phyloP scores from a whole-genome alignment of 2,888 invertebrate genomes.

The Myathropa florea region DNA sequence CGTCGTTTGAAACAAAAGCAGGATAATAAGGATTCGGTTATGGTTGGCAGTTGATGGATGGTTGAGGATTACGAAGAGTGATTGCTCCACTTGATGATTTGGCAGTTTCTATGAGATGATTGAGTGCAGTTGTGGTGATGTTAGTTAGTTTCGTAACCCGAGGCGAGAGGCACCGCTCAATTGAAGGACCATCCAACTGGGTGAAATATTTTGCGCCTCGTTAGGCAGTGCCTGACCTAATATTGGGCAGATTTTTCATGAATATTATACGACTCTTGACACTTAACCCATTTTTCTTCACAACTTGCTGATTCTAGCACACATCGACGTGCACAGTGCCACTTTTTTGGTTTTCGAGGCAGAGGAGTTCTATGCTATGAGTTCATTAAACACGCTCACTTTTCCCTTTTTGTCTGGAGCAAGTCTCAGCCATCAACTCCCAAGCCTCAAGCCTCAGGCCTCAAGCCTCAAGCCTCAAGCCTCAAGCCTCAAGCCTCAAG shows the following conservation, averaged over 20 bases:
- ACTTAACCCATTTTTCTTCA: neutral
- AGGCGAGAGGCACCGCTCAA: neutral
- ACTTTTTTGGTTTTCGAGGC: too few species aligned
- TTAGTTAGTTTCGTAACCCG: neutral
- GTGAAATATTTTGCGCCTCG: neutral
- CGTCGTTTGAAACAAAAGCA: neutral
- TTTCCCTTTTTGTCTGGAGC: too few species aligned
- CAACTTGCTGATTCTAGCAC: too few species aligned
- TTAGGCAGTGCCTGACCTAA: neutral
- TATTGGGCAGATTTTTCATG: neutral
- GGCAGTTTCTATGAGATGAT: neutral
- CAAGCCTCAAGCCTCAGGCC: too few species aligned
- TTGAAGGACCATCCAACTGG: neutral
- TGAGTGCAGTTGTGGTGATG: neutral
- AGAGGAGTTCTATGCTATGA: too few species aligned
- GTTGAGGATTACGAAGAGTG: neutral
- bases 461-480: too few species aligned
- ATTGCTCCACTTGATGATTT: neutral
- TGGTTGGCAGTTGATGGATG: constrained; percentile 47
- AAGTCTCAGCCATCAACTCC: too few species aligned
- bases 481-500: too few species aligned
- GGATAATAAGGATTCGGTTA: constrained; percentile 34
- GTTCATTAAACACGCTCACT: too few species aligned
- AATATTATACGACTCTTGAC: neutral
- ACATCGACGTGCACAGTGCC: too few species aligned